Evolutionary conservation across 2,797 vertebrate genomes (phyloP), one percentile per base, ranked within the genome.

Genomic region (Parambassis ranga): DNA sequence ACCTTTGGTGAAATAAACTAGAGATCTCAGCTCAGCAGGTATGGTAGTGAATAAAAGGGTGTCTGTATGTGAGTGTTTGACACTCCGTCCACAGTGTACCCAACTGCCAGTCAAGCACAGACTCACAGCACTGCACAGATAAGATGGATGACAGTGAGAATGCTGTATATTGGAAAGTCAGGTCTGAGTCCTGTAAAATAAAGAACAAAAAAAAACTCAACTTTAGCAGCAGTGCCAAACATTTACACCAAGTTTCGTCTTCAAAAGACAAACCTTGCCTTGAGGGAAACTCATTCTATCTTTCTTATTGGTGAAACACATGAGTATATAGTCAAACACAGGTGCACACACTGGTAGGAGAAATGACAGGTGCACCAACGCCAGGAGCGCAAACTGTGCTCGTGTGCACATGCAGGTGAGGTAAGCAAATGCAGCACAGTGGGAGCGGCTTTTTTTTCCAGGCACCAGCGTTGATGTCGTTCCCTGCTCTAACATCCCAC

Each of bases 301-400:
- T 39, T 51, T 8, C 4, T 27, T 43, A 18, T 15, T 23, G 10
- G 16, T 1, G 1, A 31, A 67, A 7, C 6, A 1, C n/a, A 37
- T 32, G 26, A 32, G 31, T 48, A 14, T 48, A 14, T 7, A 43
- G 23, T 39, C 8, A 47, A 23, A 37, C 13, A 3, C 10, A n/a
- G 10, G 9, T 11, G 10, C 49, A 33, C 35, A 38, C 14, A 42
- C 48, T 26, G 3, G 13, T 38, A 1, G 20, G 46, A 22, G 38
- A 27, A 37, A 10, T 60, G 52, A 57, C 56, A 70, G 44, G 15
- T 36, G 31, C 50, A 31, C 43, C 35, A 36, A 71, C 27, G 41
- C 53, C 47, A 41, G 36, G 39, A 13, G 32, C 1, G 0, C 27
- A 27, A 24, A 49, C 59, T 59, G 22, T 30, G 41, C 55, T 33